phyloP scores from a whole-genome alignment of 2,888 invertebrate genomes.

The Cephus spinipes region DNA sequence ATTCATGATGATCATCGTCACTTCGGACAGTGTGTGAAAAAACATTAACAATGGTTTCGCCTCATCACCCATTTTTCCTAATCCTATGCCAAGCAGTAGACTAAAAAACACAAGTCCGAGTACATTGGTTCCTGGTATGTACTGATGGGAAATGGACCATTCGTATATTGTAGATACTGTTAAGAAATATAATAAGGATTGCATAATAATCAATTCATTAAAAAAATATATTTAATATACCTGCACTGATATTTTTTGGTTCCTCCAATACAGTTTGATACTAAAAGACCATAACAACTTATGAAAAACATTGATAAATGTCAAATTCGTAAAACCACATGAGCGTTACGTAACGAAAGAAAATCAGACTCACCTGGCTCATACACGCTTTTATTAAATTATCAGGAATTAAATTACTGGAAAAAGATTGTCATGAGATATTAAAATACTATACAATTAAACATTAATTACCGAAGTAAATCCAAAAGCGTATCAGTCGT shows the following conservation, averaged over 20 bases:
- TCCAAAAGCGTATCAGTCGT: slow-evolving; percentile 93
- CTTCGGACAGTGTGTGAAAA: slow-evolving; percentile 87
- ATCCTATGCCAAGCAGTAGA: slow-evolving; percentile 86
- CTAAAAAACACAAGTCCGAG: slow-evolving; percentile 87
- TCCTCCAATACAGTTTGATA: slow-evolving; percentile 71
- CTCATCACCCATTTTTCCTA: slow-evolving; percentile 83
- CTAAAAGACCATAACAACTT: slow-evolving; percentile 55
- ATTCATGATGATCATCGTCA: slow-evolving; percentile 94
- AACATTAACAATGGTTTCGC: slow-evolving; percentile 83
- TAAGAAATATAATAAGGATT: not conserved
- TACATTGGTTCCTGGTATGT: slow-evolving; percentile 83
- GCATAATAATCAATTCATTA: not conserved
- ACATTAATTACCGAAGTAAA: slow-evolving; percentile 76
- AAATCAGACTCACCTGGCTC: slow-evolving; percentile 61
- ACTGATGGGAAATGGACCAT: slow-evolving; percentile 79
- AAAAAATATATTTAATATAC: slow-evolving; percentile 30
- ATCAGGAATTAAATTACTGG: slow-evolving; percentile 85
- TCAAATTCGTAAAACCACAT: not conserved
- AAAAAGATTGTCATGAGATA: slow-evolving; percentile 25
- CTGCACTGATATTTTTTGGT: slow-evolving; percentile 56
- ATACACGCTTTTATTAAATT: slow-evolving; percentile 88
- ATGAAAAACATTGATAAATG: not conserved
- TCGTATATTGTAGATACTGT: slow-evolving; percentile 32
- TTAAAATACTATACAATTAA: not conserved
- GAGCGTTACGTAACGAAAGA: not conserved